Evolutionary conservation across 1,140 invertebrate species (phyloP), one percentile per base, ranked within the genome.

Genomic region (Trichoplusia ni): DNA sequence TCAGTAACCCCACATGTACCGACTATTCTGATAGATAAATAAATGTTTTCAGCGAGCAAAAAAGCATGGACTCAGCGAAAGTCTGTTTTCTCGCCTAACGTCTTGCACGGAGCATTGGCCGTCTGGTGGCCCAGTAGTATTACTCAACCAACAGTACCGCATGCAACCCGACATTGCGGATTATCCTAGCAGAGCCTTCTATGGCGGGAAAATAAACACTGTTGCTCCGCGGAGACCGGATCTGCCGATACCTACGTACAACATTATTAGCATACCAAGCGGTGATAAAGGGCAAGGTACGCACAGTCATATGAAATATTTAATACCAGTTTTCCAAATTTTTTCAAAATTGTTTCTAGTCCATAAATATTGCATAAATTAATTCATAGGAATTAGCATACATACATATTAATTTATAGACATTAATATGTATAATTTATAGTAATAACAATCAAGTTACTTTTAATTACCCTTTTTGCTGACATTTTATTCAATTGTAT

Each of bases 151-250:
- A 11, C 97, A 98, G 80, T 98, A 97, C 85, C 91, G 97, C 64
- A 98, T 98, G 97, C 95, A 97, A 69, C 92, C 92, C 27, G 94
- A 94, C 58, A 96, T 97, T 56, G 93, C 93, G 6, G 79, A 86
- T 27, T 97, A 94, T 92, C 96, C 96, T 0, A 96, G 95, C 75
- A 81, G 91, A 6, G 92, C 94, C 11, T 97, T 98, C 85, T 99
- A 99, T 85, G 86, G 89, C 53, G 94, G 94, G 81, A 70, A 73
- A 67, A 75, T 84, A 21, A 71, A 79, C 80, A 67, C 90, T 40
- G 31, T 64, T 53, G 25, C 82, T 31, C 42, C 68, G 13, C 29
- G 82, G 8, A 60, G 70, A 67, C 67, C 71, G 18, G 33, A 49
- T 67, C 38, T 85, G 33, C 53, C 87, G 81, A 56, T 90, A 73